Percentiles rank a stretch among this genome's conserved stretches.
phyloP scores from a whole-genome alignment of 2,888 invertebrate genomes.

The Malachius bipustulatus region DNA sequence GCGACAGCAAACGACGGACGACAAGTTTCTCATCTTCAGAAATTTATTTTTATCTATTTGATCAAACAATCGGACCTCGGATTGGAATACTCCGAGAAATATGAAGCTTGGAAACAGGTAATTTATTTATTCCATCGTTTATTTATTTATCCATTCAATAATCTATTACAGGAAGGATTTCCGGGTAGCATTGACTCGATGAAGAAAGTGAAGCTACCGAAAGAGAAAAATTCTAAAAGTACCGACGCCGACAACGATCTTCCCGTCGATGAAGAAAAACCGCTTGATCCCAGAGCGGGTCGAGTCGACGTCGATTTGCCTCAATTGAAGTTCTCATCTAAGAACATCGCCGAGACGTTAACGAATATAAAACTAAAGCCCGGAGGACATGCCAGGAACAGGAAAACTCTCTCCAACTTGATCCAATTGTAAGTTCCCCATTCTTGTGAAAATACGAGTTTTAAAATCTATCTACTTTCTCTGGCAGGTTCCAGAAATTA shows the following conservation, averaged over 20 bases:
- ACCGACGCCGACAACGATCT: constrained; percentile 21
- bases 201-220: constrained; percentile 37
- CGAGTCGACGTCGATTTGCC: constrained; percentile 62
- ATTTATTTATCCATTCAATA: not conserved
- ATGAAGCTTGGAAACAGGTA: constrained; percentile 57
- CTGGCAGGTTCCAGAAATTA: constrained; percentile 45
- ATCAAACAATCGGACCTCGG: constrained; percentile 60
- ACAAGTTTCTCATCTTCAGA: constrained; percentile 41
- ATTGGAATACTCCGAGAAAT: constrained; percentile 51
- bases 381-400: constrained; percentile 42
- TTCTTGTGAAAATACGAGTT: too few species aligned
- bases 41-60: constrained; percentile 55
- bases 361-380: constrained; percentile 39
- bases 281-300: constrained; percentile 67
- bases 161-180: constrained; percentile 50
- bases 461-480: constrained; percentile 13
- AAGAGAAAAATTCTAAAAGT: constrained; percentile 28
- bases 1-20: constrained; percentile 41
- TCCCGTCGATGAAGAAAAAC: constrained; percentile 19
- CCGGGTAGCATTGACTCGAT: constrained; percentile 57
- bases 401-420: constrained; percentile 44
- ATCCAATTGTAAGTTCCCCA: constrained; percentile 43
- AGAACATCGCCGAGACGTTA: constrained; percentile 43
- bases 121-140: constrained; percentile 16
- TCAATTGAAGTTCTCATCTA: constrained; percentile 52